Conservation (phyloP, 1,140 invertebrate genomes). For the Pseudomyrmex dendroicus region DNA sequence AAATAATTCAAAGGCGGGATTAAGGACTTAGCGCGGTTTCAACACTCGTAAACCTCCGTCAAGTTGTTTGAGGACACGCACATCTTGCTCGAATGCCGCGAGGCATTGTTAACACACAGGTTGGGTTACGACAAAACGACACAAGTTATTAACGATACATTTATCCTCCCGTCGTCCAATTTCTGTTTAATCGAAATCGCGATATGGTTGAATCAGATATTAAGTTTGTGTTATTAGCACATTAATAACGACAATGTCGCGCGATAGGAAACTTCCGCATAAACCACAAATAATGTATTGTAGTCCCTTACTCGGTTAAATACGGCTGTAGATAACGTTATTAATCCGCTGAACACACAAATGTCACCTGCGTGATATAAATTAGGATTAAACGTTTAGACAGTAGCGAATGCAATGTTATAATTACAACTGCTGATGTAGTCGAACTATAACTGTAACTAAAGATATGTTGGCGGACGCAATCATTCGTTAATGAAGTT, state of each 20-base stretch:
- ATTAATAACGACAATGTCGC: constrained; percentile 25
- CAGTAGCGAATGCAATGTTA: too few species aligned
- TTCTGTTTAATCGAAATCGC: neutral
- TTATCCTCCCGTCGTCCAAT: neutral
- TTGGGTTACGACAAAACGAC: neutral
- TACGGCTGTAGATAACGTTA: neutral
- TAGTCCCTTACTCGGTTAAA: neutral
- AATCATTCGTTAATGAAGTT: neutral
- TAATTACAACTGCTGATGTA: too few species aligned
- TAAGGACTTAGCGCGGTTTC: constrained; percentile 29
- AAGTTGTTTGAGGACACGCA: neutral
- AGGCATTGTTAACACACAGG: neutral
- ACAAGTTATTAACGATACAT: constrained; percentile 18
- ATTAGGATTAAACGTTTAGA: too few species aligned
- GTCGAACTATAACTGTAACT: too few species aligned
- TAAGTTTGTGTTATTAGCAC: constrained; percentile 10
- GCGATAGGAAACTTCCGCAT: constrained; percentile 2
- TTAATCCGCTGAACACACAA: neutral
- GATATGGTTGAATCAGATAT: constrained; percentile 10
- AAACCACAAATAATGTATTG: neutral
- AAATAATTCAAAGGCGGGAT: constrained; percentile 32
- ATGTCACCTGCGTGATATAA: neutral
- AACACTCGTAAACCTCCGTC: neutral
- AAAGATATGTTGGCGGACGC: too few species aligned
- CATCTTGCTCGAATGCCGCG: neutral